Evolutionary conservation across 37 sponge, comb jelly and placozoan genomes (phyloP).

Genomic region (Haliclona indistincta): DNA sequence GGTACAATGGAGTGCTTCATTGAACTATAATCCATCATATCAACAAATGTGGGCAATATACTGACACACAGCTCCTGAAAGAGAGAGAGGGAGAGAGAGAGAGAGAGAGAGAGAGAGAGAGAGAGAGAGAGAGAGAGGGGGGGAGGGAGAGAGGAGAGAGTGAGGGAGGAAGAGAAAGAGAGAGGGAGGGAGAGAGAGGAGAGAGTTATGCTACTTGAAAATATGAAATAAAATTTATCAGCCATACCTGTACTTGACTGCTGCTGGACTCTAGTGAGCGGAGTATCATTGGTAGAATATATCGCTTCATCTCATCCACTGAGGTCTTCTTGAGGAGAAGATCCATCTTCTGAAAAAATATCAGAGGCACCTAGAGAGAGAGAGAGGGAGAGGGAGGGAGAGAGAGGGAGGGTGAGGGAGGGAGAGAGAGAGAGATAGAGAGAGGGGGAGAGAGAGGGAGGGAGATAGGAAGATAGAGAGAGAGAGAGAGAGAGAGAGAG

Average conservation of each 20-base stretch:
- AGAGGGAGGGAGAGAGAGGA: no score
- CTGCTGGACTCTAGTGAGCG: slow-evolving; percentile 46
- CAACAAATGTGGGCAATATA: slow-evolving; percentile 76
- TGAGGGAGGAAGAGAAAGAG: no score
- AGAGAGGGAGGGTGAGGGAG: no score
- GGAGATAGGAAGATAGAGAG: no score
- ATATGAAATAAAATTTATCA: no score
- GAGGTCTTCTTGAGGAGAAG: slow-evolving; percentile 76
- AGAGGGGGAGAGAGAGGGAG: no score
- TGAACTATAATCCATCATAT: slow-evolving; percentile 76
- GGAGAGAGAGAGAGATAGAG: no score
- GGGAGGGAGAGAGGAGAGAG: no score
- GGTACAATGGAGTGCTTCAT: slow-evolving; percentile 84
- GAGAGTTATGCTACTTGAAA: no score
- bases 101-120: background rate
- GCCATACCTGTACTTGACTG: slow-evolving; percentile 65
- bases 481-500: slow-evolving; percentile 1
- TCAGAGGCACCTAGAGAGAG: slow-evolving; percentile 59
- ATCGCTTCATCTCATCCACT: slow-evolving; percentile 35
- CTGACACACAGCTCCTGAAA: slow-evolving; percentile 82
- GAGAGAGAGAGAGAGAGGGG: no score
- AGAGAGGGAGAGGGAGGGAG: no score
- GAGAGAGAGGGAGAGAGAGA: background rate
- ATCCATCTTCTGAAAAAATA: slow-evolving; percentile 88
- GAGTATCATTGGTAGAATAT: slow-evolving; percentile 76